These are phyloP conservation scores for Arctopsyche grandis DNA, from an alignment of 1,140 invertebrate genomes.

Conservation along the genomic window DNA sequence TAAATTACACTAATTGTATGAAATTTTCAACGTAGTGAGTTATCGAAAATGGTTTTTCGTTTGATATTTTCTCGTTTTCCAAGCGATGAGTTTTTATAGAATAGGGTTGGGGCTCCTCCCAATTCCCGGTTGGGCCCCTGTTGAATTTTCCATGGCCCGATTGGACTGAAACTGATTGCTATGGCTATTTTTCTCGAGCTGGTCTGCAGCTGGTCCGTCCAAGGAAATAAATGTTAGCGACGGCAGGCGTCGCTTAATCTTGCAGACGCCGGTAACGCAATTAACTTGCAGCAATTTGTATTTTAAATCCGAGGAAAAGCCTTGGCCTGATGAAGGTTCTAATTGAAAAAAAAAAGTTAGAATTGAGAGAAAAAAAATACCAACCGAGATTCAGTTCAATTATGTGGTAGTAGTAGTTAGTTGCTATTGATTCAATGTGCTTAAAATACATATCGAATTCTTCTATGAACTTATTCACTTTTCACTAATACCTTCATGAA, in stretches of 20 bases:
- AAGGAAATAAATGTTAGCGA: conserved; percentile 22
- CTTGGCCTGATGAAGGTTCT: conserved; percentile 16
- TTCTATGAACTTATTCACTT: too few relatives aligned
- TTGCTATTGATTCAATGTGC: too few relatives aligned
- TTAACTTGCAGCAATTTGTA: conserved; percentile 39
- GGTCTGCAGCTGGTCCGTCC: background rate
- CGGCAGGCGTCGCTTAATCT: conserved; percentile 30
- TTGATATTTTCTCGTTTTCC: background rate
- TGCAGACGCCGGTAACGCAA: conserved; percentile 20
- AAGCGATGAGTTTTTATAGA: too few relatives aligned
- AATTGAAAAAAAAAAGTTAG: conserved; percentile 27
- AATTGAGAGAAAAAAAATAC: background rate
- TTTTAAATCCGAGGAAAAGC: conserved; percentile 27
- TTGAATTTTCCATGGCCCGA: too few relatives aligned
- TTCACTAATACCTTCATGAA: too few relatives aligned
- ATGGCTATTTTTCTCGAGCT: conserved; percentile 9
- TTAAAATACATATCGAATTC: too few relatives aligned
- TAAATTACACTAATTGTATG: background rate
- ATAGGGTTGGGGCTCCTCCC: too few relatives aligned
- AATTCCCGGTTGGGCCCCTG: too few relatives aligned
- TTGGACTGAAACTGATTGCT: conserved; percentile 18
- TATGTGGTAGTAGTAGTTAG: too few relatives aligned
- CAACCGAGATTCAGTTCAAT: too few relatives aligned
- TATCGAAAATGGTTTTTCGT: background rate
- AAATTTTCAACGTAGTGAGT: background rate